Evolutionary conservation across 2,797 vertebrate genomes (phyloP).

Genomic region (Buphagus erythrorhynchus): DNA sequence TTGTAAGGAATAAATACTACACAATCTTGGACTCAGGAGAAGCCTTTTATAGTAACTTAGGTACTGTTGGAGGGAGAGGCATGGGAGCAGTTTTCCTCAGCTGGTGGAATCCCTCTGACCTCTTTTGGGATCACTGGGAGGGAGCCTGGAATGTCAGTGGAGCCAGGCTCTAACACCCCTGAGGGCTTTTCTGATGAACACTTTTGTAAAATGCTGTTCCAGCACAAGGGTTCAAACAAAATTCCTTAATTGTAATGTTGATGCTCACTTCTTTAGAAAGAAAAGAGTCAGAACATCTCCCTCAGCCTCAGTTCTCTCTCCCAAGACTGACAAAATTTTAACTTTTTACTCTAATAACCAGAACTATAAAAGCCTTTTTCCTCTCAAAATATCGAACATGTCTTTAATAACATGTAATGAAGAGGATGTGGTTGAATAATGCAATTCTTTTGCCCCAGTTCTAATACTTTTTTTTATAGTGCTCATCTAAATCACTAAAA

Average conservation of each 20-base stretch:
- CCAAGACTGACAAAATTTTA: background rate
- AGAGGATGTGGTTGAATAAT: conserved; percentile 70
- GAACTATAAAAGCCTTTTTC: conserved; percentile 8
- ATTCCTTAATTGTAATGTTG: background rate
- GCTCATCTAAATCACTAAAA: conserved; percentile 72
- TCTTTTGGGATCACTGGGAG: background rate
- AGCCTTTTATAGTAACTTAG: conserved; percentile 35
- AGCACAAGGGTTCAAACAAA: background rate
- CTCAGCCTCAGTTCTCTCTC: background rate
- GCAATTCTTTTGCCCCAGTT: conserved; percentile 34
- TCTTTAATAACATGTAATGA: conserved; percentile 56
- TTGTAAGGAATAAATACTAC: background rate
- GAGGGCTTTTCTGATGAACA: background rate
- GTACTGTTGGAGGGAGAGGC: background rate
- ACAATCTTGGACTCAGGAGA: background rate
- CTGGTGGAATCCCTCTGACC: background rate
- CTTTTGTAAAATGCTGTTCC: background rate
- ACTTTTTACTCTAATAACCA: conserved; percentile 15
- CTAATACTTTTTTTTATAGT: conserved; percentile 62
- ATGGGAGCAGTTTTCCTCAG: background rate
- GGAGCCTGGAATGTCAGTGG: background rate
- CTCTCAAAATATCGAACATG: background rate
- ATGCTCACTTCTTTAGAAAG: background rate
- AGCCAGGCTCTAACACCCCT: background rate
- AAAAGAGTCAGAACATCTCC: background rate